Evolutionary conservation across 2,888 invertebrate genomes (phyloP).

Genomic region (Ceratothoa steindachneri): DNA sequence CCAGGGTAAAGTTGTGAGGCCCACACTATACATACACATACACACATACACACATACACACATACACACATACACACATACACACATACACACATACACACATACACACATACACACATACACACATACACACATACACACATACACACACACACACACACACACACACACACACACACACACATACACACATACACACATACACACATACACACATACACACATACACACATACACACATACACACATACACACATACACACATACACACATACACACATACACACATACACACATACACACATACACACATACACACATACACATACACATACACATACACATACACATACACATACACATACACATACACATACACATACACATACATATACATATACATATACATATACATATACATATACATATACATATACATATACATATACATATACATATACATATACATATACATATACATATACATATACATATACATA

Average conservation of each 20-base stretch:
- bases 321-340: slow-evolving; percentile 2
- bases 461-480: neutral
- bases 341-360: too few relatives aligned
- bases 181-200: neutral
- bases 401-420: neutral
- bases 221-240: neutral
- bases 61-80: too few relatives aligned
- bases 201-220: neutral
- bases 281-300: neutral
- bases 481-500: neutral
- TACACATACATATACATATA: slow-evolving; percentile 3
- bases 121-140: too few relatives aligned
- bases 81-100: too few relatives aligned
- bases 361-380: neutral
- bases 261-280: neutral
- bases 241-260: neutral
- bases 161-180: too few relatives aligned
- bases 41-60: too few relatives aligned
- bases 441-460: neutral
- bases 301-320: neutral
- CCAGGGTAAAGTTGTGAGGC: too few relatives aligned
- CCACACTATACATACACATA: too few relatives aligned
- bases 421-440: neutral
- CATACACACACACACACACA: too few relatives aligned
- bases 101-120: too few relatives aligned